Base-by-base conservation (phyloP, 2,888 invertebrate species). In the Trachelus stipa region DNA sequence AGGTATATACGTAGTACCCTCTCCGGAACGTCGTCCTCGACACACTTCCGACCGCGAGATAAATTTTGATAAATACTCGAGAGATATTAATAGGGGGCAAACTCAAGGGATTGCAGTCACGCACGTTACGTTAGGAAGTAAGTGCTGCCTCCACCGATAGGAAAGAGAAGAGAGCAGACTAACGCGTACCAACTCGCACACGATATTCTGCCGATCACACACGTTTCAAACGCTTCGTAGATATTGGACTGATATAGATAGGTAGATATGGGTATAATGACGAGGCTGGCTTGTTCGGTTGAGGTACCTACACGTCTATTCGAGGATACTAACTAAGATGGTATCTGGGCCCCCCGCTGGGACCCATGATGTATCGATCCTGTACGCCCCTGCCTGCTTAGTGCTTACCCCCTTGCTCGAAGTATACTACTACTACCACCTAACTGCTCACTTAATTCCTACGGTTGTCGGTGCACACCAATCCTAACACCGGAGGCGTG, bases 301-400 rank as follows among this genome's bases (percentile, higher is more conserved):
- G 80, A 81, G 83, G 84, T 86, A 85, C 82, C 83, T 84, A 83
- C 84, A 83, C 85, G 86, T 87, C 86, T 87, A 86, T 87, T 85
- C 85, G 85, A 87, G 86, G 84, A 88, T 86, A 87, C 85, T 83
- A 84, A 86, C 85, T 84, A 79, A 87, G 89, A 89, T 89, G 83
- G 85, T 90, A 90, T 90, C 90, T 85, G 82, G 82, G 83, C 85
- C 85, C 87, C 90, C 90, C 81, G 90, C 88, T 87, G 91, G 84
- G 87, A 75, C 83, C 85, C 87, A 88, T 91, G 91, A 91, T 90
- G 90, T 89, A 91, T 91, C 91, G 91, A 89, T 90, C 87, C 87
- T 84, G 87, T 87, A 88, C 87, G 87, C 87, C 86, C 87, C 88
- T 89, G 88, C 81, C 80, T 80, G 82, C 83, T 78, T 83, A 79